Evolutionary conservation across 1,140 invertebrate species (phyloP).

Genomic region (Psix sp.): DNA sequence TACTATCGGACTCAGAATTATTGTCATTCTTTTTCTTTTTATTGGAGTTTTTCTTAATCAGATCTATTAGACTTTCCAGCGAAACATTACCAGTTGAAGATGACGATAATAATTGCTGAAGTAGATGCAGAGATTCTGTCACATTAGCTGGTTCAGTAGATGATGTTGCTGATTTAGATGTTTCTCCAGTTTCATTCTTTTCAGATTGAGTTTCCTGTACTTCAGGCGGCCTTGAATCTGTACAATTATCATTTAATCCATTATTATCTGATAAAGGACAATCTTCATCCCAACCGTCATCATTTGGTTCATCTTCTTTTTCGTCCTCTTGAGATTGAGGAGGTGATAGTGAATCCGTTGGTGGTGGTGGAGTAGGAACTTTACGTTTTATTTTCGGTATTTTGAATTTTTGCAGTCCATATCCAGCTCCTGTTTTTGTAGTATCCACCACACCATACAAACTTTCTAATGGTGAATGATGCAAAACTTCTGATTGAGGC

Average conservation of each 20-base stretch:
- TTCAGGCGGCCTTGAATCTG: too few species aligned
- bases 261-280: too few species aligned
- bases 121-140: too few species aligned
- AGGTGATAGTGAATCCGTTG: not conserved
- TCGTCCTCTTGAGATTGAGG: constrained; percentile 4
- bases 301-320: constrained; percentile 41
- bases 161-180: too few species aligned
- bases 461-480: constrained; percentile 77
- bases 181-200: too few species aligned
- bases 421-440: constrained; percentile 74
- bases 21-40: constrained; percentile 28
- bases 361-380: constrained; percentile 48
- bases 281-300: not conserved
- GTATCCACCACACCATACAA: constrained; percentile 77
- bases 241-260: too few species aligned
- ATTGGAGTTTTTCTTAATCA: constrained; percentile 31
- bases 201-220: too few species aligned
- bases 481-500: constrained; percentile 37
- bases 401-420: constrained; percentile 81
- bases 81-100: too few species aligned
- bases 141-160: too few species aligned
- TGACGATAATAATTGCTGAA: too few species aligned
- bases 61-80: too few species aligned
- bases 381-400: constrained; percentile 80
- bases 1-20: constrained; percentile 21